A percentile compares a stretch with the other conserved stretches of the same genome.
phyloP scores from a whole-genome alignment of 92 coral and sea anemone species.

The Pocillopora grandis region DNA sequence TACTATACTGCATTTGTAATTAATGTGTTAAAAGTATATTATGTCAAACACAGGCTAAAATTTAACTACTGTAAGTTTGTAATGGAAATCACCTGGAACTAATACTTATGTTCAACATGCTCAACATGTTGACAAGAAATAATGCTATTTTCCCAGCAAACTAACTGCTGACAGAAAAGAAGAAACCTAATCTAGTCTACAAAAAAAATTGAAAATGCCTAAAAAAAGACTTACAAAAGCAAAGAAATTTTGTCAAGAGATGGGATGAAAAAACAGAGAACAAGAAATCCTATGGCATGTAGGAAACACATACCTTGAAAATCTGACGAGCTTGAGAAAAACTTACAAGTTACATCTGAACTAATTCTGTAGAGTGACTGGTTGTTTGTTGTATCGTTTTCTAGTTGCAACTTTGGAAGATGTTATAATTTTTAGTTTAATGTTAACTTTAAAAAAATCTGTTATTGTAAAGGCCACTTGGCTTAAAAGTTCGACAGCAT shows the following conservation, averaged over 20 bases:
- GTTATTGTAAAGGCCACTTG: no score
- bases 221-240: background rate
- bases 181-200: background rate
- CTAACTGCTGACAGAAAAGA: background rate
- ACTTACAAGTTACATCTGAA: no score
- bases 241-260: background rate
- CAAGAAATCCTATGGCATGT: background rate
- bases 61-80: background rate
- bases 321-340: background rate
- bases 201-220: background rate
- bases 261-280: background rate
- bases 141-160: no score
- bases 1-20: background rate
- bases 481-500: no score
- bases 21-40: conserved; percentile 3
- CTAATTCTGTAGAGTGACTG: no score
- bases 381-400: background rate
- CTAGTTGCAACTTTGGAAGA: background rate
- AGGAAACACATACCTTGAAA: no score
- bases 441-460: background rate
- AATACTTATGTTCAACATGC: no score
- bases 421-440: background rate
- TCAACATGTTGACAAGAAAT: no score
- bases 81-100: background rate
- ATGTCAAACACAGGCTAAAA: background rate